Conservation (phyloP, 2,797 vertebrate species). For the Spatula clypeata region DNA sequence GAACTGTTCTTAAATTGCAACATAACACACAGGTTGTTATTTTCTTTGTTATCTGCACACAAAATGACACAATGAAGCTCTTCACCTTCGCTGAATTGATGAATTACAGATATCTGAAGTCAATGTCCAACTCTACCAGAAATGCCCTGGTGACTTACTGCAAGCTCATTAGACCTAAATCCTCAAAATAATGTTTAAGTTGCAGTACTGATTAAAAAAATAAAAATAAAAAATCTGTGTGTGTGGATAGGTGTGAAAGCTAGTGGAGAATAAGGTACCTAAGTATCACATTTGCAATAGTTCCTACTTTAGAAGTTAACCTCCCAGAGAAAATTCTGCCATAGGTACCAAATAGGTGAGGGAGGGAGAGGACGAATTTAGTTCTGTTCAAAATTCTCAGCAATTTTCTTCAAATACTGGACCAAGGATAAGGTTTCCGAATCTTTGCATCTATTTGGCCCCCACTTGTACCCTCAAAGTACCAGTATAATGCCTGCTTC, state of each 20-base stretch:
- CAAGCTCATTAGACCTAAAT: neutral
- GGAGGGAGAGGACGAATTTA: neutral
- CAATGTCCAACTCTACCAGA: neutral
- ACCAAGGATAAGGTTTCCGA: neutral
- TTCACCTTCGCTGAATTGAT: neutral
- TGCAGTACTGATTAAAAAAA: neutral
- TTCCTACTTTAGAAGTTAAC: neutral
- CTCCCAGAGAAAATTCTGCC: neutral
- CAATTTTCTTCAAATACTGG: neutral
- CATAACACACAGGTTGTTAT: neutral
- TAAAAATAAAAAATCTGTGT: neutral
- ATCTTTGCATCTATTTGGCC: neutral
- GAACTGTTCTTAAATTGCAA: neutral
- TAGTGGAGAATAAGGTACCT: neutral
- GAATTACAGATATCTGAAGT: neutral
- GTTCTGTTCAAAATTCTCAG: neutral
- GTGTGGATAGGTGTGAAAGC: neutral
- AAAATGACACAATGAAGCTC: neutral
- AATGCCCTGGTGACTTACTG: neutral
- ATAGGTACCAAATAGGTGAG: neutral
- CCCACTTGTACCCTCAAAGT: neutral
- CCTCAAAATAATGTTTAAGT: neutral
- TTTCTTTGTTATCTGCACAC: neutral
- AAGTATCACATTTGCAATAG: neutral
- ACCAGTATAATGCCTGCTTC: neutral